Conservation (phyloP, 2,888 invertebrate genomes). For the Protonemura montana region DNA sequence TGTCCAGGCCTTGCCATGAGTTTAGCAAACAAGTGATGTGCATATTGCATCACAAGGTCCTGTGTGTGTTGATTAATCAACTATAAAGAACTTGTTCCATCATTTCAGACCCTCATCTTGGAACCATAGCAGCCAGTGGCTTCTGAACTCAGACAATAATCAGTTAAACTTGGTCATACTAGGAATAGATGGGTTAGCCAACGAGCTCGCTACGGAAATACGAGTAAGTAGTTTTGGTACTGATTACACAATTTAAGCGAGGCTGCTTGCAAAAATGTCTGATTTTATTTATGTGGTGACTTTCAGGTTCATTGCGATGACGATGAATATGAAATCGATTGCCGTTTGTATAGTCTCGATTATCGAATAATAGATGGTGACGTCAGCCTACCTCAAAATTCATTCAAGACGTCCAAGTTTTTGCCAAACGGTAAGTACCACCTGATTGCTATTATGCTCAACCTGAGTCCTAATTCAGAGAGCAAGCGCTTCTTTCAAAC, state of each 20-base stretch:
- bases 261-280: too few relatives aligned
- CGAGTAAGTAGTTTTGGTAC: slow-evolving; percentile 60
- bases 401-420: slow-evolving; percentile 84
- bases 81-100: slow-evolving; percentile 27
- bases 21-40: not conserved
- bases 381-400: slow-evolving; percentile 79
- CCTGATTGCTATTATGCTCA: not conserved
- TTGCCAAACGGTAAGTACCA: slow-evolving; percentile 81
- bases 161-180: slow-evolving; percentile 88
- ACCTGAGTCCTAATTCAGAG: not conserved
- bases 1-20: not conserved
- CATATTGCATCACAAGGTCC: too few relatives aligned
- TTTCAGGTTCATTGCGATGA: slow-evolving; percentile 81
- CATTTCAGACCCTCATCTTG: slow-evolving; percentile 66
- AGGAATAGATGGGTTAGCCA: slow-evolving; percentile 85
- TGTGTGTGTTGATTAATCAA: not conserved
- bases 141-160: slow-evolving; percentile 71
- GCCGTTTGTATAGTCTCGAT: slow-evolving; percentile 81
- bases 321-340: slow-evolving; percentile 84
- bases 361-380: slow-evolving; percentile 88
- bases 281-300: not conserved
- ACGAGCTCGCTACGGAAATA: slow-evolving; percentile 86
- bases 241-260: too few relatives aligned
- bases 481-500: too few relatives aligned
- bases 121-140: slow-evolving; percentile 71